A percentile compares a stretch with the other conserved stretches of the same genome.
These are phyloP conservation scores for human DNA, from an alignment of 2,113 vertebrate species.

Conservation along the genomic window DNA sequence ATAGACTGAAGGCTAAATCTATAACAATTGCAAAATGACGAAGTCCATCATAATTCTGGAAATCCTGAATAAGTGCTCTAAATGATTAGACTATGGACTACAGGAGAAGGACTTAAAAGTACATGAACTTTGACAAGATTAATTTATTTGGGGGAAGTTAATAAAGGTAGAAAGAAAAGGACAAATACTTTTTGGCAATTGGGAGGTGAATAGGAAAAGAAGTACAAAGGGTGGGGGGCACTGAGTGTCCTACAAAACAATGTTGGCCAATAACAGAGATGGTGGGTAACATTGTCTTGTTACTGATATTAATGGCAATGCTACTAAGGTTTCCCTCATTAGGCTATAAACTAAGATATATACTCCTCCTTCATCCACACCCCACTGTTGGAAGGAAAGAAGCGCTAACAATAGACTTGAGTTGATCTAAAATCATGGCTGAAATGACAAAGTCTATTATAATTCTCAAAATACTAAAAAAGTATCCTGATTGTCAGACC, in stretches of 20 bases:
- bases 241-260: not conserved
- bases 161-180: not conserved
- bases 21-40: not conserved
- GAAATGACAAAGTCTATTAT: not conserved
- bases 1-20: not conserved
- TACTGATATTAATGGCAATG: not conserved
- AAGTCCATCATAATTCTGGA: not conserved
- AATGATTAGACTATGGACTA: accelerated
- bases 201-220: not conserved
- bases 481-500: not conserved
- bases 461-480: not conserved
- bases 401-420: not conserved
- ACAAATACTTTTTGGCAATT: not conserved
- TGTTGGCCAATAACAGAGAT: not conserved
- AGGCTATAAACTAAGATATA: not conserved
- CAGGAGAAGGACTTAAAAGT: not conserved
- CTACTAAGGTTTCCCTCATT: not conserved
- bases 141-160: not conserved
- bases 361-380: not conserved
- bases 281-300: accelerated
- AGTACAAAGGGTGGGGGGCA: not conserved
- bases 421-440: not conserved
- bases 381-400: not conserved
- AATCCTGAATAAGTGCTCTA: not conserved
- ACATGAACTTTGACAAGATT: not conserved